Conservation (phyloP, 2,888 invertebrate genomes). For the Strigamia crassipes region DNA sequence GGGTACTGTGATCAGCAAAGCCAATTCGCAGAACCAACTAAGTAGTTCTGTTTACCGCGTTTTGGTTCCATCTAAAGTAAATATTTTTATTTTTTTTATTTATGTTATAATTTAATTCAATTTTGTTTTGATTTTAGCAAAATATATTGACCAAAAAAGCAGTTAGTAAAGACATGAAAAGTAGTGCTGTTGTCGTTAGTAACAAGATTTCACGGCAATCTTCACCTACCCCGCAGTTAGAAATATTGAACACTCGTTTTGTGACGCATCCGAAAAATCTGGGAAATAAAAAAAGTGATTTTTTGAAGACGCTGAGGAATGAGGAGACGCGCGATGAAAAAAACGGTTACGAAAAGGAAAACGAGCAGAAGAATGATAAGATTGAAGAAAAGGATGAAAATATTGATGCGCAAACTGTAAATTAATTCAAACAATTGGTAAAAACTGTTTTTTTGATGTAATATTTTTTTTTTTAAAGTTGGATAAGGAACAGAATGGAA, state of each 20-base stretch:
- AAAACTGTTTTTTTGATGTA: background rate
- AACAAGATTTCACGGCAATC: conserved; percentile 43
- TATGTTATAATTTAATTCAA: background rate
- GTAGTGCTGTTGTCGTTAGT: conserved; percentile 14
- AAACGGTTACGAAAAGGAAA: background rate
- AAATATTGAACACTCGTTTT: conserved; percentile 56
- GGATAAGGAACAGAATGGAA: conserved; percentile 12
- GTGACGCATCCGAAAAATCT: conserved; percentile 58
- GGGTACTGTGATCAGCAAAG: conserved; percentile 35
- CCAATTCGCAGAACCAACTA: conserved; percentile 38
- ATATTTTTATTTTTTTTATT: background rate
- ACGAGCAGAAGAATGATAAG: conserved; percentile 8
- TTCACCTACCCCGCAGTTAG: conserved; percentile 56
- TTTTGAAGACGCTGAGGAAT: conserved; percentile 56
- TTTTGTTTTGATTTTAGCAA: background rate
- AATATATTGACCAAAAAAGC: conserved; percentile 19
- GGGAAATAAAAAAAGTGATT: conserved; percentile 58
- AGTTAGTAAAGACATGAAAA: conserved; percentile 27
- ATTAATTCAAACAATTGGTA: background rate
- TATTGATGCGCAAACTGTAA: background rate
- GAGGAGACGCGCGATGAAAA: conserved; percentile 50
- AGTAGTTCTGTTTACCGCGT: conserved; percentile 39
- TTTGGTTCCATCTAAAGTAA: conserved; percentile 24
- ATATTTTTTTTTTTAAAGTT: background rate
- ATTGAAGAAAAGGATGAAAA: conserved; percentile 36